Evolutionary conservation across 2,113 vertebrate species (phyloP).

Genomic region (Chloropsis cyanopogon): DNA sequence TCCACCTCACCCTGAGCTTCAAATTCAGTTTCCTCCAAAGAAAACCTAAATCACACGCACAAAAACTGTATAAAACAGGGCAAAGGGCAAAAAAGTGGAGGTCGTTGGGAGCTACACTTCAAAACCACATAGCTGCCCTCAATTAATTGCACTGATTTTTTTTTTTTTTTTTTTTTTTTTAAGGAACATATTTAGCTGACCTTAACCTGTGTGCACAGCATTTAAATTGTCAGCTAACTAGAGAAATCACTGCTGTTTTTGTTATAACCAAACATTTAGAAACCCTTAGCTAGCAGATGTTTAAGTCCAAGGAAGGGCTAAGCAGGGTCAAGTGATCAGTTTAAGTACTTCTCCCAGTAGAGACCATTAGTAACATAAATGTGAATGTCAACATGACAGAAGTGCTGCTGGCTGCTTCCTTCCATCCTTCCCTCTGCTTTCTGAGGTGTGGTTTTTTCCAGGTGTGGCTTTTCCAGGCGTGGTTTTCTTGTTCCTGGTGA

Average conservation of each 20-base stretch:
- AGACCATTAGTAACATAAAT: not conserved
- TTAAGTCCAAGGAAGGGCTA: not conserved
- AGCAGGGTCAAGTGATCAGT: not conserved
- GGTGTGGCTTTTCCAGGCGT: fast-evolving
- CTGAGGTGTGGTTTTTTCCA: not conserved
- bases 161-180: not conserved
- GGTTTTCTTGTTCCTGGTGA: not conserved
- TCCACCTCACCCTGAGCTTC: not conserved
- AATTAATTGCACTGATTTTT: not conserved
- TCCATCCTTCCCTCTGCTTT: fast-evolving
- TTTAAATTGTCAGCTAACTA: not conserved
- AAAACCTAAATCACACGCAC: not conserved
- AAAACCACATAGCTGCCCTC: not conserved
- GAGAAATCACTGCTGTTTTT: not conserved
- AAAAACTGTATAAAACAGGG: not conserved
- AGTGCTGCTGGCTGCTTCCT: not conserved
- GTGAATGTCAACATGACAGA: not conserved
- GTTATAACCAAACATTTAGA: not conserved
- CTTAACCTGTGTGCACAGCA: not conserved
- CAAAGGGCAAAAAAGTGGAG: not conserved
- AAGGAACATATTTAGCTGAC: not conserved
- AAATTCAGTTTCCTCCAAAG: not conserved
- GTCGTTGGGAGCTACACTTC: not conserved
- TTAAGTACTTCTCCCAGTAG: not conserved
- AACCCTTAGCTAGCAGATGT: not conserved